phyloP scores from a whole-genome alignment of 1,140 invertebrate genomes.

The Drosophila nannoptera region DNA sequence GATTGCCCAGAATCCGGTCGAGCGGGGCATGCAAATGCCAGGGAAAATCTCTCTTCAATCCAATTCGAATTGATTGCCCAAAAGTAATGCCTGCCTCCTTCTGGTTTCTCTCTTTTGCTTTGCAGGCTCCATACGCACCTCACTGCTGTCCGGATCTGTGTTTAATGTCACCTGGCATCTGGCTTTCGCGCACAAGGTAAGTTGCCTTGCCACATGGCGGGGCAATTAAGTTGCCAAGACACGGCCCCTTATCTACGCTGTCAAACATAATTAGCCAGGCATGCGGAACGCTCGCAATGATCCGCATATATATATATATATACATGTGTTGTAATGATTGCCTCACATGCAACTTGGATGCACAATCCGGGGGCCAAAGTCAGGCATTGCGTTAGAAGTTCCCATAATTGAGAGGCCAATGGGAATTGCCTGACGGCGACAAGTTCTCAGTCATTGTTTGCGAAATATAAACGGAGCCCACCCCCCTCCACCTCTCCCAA shows the following conservation, averaged over 20 bases:
- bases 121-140: constrained; percentile 89
- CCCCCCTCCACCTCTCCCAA: too few relatives aligned
- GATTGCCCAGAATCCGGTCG: not conserved
- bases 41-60: not conserved
- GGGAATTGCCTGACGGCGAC: constrained; percentile 30
- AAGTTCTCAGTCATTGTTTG: constrained; percentile 74
- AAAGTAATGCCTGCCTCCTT: not conserved
- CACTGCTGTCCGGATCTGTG: constrained; percentile 88
- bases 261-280: constrained; percentile 48
- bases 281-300: constrained; percentile 39
- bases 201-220: constrained; percentile 55
- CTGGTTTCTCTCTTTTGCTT: constrained; percentile 10
- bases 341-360: constrained; percentile 50
- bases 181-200: constrained; percentile 94
- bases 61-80: not conserved
- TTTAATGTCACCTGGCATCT: constrained; percentile 97
- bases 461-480: constrained; percentile 15
- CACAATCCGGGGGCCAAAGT: constrained; percentile 30
- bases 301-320: constrained; percentile 2
- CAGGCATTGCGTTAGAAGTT: constrained; percentile 58
- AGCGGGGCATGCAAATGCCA: not conserved
- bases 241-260: constrained; percentile 49
- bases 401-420: constrained; percentile 58
- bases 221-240: constrained; percentile 31
- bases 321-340: constrained; percentile 47